A percentile compares a stretch with the other conserved stretches of the same genome.
Evolutionary conservation across 2,113 vertebrate genomes (phyloP).

Genomic region (Lonchura striata): DNA sequence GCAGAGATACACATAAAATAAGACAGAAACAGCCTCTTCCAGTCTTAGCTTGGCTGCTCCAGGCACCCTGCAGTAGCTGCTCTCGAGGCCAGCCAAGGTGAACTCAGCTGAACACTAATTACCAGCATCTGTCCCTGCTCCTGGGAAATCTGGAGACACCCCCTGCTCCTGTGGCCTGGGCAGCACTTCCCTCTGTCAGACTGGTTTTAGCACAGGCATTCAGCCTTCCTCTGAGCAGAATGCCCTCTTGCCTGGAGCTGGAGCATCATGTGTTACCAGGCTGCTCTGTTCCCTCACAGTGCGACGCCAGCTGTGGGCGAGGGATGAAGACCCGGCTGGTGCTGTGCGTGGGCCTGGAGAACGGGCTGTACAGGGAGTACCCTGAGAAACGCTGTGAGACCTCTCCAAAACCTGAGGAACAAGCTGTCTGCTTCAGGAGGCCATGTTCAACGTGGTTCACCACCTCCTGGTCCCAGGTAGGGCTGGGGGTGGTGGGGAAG

Average conservation of each 20-base stretch:
- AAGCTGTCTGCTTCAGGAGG: constrained; percentile 79
- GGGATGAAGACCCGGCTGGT: constrained; percentile 74
- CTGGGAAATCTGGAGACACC: neutral
- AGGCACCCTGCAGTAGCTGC: neutral
- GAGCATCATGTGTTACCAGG: neutral
- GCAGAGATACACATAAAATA: neutral
- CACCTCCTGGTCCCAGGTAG: constrained; percentile 89
- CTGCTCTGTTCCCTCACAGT: constrained; percentile 52
- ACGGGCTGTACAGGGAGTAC: constrained; percentile 77
- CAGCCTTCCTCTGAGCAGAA: neutral
- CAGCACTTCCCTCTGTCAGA: neutral
- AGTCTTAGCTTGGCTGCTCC: neutral
- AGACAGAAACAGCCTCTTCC: neutral
- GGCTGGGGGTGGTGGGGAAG: neutral
- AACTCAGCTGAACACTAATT: neutral
- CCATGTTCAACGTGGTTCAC: constrained; percentile 84
- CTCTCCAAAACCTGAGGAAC: constrained; percentile 68
- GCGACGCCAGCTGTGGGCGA: constrained; percentile 79
- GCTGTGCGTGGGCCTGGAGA: constrained; percentile 80
- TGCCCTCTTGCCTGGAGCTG: neutral
- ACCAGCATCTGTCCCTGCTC: neutral
- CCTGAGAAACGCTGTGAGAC: constrained; percentile 66
- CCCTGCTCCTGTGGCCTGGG: neutral
- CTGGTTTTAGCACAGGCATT: neutral
- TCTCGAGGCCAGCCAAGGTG: neutral